Conservation (phyloP, 2,888 invertebrate species). For the Xestia ashworthii region DNA sequence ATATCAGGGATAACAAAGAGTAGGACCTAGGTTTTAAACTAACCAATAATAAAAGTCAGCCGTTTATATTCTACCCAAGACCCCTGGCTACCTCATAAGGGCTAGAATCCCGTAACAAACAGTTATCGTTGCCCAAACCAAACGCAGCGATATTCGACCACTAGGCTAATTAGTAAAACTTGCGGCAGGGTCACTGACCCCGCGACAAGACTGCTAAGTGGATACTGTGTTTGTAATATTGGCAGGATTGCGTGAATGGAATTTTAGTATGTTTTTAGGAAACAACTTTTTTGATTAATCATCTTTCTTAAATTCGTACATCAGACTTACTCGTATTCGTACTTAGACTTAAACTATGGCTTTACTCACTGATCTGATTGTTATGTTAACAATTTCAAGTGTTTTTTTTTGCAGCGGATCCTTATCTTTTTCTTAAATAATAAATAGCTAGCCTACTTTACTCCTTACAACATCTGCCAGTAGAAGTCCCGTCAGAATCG, state of each 20-base stretch:
- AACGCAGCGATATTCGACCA: slow-evolving; percentile 48
- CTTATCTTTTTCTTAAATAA: too few relatives aligned
- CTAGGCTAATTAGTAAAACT: slow-evolving; percentile 64
- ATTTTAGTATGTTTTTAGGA: background rate
- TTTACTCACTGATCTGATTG: too few relatives aligned
- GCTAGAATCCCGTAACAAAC: slow-evolving; percentile 50
- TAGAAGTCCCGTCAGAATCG: too few relatives aligned
- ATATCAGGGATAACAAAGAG: background rate
- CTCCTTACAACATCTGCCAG: too few relatives aligned
- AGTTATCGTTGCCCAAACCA: slow-evolving; percentile 56
- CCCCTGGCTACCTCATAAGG: slow-evolving; percentile 30
- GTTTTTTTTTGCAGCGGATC: too few relatives aligned
- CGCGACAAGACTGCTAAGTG: slow-evolving; percentile 32
- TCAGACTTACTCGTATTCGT: too few relatives aligned
- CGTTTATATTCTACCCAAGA: slow-evolving; percentile 39
- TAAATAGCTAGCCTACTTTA: too few relatives aligned
- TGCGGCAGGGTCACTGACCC: slow-evolving; percentile 52
- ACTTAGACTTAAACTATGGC: too few relatives aligned
- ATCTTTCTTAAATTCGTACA: too few relatives aligned
- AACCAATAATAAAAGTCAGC: too few relatives aligned
- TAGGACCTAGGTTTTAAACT: background rate
- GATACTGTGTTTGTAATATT: slow-evolving; percentile 19
- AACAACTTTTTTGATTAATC: too few relatives aligned
- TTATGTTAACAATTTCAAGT: too few relatives aligned
- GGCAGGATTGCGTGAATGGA: slow-evolving; percentile 8